These are phyloP conservation scores for Triplophysa yarkandensis DNA, from an alignment of 2,797 vertebrate species.

Conservation along the genomic window DNA sequence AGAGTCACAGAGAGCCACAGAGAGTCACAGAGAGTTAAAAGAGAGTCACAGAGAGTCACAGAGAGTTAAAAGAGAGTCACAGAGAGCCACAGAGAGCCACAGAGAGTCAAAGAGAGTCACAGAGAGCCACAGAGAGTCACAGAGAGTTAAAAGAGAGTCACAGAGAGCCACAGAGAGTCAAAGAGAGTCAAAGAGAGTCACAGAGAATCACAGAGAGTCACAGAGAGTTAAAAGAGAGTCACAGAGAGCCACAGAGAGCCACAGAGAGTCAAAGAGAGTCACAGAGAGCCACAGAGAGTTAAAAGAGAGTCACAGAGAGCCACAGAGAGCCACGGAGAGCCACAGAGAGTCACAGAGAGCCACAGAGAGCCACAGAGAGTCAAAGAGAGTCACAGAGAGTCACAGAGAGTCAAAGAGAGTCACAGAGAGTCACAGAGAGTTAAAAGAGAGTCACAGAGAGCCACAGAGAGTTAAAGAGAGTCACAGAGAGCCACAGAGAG, in stretches of 20 bases:
- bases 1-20: conserved; percentile 25
- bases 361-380: not conserved
- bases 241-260: not conserved
- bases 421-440: conserved; percentile 29
- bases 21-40: not conserved
- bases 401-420: conserved; percentile 20
- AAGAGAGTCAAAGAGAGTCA: conserved; percentile 31
- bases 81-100: too few species aligned
- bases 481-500: not conserved
- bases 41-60: not conserved
- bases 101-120: not conserved
- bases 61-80: not conserved
- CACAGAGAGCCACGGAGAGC: not conserved
- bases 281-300: not conserved
- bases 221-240: conserved; percentile 23
- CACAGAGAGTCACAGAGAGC: not conserved
- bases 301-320: conserved; percentile 1
- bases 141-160: not conserved
- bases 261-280: not conserved
- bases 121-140: not conserved
- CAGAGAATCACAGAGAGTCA: conserved; percentile 29
- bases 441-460: conserved; percentile 33
- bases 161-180: not conserved
- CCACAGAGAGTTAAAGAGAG: not conserved
- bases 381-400: not conserved